A percentile compares a stretch with the other conserved stretches of the same genome.
Conservation (phyloP, 2,113 vertebrate species). For the Ictidomys tridecemlineatus region DNA sequence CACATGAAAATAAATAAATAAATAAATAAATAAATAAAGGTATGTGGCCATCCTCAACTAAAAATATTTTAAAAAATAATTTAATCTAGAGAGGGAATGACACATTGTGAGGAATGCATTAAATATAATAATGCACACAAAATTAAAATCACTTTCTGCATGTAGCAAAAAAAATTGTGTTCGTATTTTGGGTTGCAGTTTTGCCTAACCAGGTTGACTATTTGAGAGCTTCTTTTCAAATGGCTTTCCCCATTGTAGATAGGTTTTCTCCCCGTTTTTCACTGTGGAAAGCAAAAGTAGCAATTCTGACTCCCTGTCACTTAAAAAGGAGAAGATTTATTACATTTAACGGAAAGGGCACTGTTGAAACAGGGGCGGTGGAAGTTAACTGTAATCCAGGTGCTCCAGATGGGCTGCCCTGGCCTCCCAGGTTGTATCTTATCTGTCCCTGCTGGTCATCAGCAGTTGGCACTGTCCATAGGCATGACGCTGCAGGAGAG, state of each 20-base stretch:
- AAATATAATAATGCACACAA: not conserved
- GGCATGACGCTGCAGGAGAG: not conserved
- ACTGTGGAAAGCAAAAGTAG: slow-evolving; percentile 53
- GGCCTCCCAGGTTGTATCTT: not conserved
- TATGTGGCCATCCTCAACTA: no score
- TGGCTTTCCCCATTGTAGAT: not conserved
- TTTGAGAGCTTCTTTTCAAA: slow-evolving; percentile 16
- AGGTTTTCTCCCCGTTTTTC: slow-evolving; percentile 3
- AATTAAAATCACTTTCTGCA: not conserved
- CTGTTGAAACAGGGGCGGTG: not conserved
- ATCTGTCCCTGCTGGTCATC: not conserved
- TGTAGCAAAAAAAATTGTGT: not conserved
- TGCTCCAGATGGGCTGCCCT: not conserved
- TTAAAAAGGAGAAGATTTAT: slow-evolving; percentile 71
- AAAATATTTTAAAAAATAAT: no score
- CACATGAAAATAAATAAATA: no score
- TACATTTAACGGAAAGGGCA: slow-evolving; percentile 56
- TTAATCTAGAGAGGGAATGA: not conserved
- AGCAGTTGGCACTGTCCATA: not conserved
- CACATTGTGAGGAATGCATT: not conserved
- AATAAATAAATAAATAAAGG: no score
- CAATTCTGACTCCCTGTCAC: slow-evolving; percentile 48
- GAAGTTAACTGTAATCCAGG: slow-evolving; percentile 50
- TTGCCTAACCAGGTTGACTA: not conserved
- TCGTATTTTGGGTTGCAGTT: not conserved